These are phyloP conservation scores for Pinna nobilis DNA, from an alignment of 1,140 invertebrate genomes.

Conservation along the genomic window DNA sequence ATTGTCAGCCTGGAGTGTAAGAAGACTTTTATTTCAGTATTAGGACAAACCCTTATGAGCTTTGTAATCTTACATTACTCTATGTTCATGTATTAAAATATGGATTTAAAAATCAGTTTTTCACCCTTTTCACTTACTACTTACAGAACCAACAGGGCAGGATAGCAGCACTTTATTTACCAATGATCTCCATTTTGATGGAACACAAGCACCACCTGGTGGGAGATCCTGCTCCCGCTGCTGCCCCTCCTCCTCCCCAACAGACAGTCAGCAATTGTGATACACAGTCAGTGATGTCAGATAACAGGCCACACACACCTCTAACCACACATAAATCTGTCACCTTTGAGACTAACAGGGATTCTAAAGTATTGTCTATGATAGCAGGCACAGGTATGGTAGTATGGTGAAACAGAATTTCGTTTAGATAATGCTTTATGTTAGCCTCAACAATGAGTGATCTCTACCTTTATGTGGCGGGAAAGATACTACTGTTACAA, in stretches of 20 bases:
- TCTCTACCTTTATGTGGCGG: too few relatives aligned
- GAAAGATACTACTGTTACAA: too few relatives aligned
- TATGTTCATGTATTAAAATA: too few relatives aligned
- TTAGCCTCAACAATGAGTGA: too few relatives aligned
- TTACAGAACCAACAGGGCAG: conserved; percentile 85
- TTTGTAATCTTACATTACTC: too few relatives aligned
- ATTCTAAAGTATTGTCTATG: conserved; percentile 85
- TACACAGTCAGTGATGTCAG: conserved; percentile 23
- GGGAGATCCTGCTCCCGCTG: conserved; percentile 39
- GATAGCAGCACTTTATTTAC: conserved; percentile 92
- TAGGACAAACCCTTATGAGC: too few relatives aligned
- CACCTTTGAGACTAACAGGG: conserved; percentile 75
- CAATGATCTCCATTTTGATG: conserved; percentile 89
- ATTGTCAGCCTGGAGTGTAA: too few relatives aligned
- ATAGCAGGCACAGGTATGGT: conserved; percentile 81
- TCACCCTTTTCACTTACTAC: too few relatives aligned
- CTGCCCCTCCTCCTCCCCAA: conserved; percentile 21
- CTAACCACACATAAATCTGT: conserved; percentile 33
- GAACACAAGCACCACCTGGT: conserved; percentile 83
- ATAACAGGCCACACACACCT: conserved; percentile 30
- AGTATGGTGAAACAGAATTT: too few relatives aligned
- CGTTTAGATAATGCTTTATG: too few relatives aligned
- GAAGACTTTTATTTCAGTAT: too few relatives aligned
- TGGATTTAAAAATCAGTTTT: too few relatives aligned
- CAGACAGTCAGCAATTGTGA: conserved; percentile 41